Percentiles rank a stretch among this genome's conserved stretches.
phyloP scores from a whole-genome alignment of 2,888 invertebrate species.

The Orthosia gothica region DNA sequence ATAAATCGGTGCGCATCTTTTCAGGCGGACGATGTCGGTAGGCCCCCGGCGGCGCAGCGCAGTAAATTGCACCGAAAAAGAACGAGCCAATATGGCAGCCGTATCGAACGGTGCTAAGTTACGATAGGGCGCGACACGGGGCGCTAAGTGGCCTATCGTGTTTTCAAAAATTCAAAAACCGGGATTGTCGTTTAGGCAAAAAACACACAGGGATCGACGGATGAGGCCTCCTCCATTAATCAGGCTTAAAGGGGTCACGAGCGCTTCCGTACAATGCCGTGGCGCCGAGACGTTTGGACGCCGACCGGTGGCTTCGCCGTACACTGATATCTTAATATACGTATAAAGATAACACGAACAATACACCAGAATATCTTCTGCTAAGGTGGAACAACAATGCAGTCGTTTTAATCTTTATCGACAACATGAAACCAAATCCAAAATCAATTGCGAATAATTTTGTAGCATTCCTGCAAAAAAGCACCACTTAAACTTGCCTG shows the following conservation, averaged over 20 bases:
- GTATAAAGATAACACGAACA: conserved; percentile 40
- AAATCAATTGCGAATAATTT: neutral
- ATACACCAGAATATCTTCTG: conserved; percentile 13
- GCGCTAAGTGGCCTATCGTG: conserved; percentile 90
- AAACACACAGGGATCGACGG: conserved; percentile 77
- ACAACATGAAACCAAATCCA: neutral
- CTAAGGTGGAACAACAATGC: neutral
- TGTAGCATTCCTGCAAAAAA: neutral
- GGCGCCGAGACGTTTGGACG: conserved; percentile 77
- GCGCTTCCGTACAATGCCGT: conserved; percentile 73
- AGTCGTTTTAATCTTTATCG: conserved; percentile 36
- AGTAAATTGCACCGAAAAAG: conserved; percentile 89
- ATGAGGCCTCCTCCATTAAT: conserved; percentile 81
- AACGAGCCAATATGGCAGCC: conserved; percentile 87
- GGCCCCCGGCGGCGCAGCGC: conserved; percentile 83
- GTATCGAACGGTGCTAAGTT: conserved; percentile 88
- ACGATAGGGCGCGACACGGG: conserved; percentile 85
- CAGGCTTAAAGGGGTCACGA: conserved; percentile 83
- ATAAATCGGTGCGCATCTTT: conserved; percentile 86
- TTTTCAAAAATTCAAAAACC: conserved; percentile 86
- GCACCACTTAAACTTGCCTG: neutral
- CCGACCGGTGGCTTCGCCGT: conserved; percentile 63
- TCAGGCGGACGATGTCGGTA: conserved; percentile 79
- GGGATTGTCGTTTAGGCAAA: conserved; percentile 79
- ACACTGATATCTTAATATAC: conserved; percentile 57